These are phyloP conservation scores for Meteorus sp. DNA, from an alignment of 1,140 invertebrate genomes.

Conservation along the genomic window DNA sequence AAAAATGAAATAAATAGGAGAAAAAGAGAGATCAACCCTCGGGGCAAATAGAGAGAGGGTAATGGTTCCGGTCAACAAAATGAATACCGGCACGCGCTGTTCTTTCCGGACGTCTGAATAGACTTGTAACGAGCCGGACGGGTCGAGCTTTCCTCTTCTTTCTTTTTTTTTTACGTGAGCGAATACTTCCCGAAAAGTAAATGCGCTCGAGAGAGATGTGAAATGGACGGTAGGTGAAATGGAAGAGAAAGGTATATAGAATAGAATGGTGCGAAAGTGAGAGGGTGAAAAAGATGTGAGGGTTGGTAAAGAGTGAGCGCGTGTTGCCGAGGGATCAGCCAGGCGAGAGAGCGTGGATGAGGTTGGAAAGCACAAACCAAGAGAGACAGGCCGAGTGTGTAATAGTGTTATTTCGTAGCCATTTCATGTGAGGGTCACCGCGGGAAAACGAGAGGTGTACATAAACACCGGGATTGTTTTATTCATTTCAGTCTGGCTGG, in stretches of 20 bases:
- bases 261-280: conserved; percentile 20
- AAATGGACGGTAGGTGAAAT: conserved; percentile 22
- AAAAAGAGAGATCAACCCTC: conserved; percentile 12
- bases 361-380: conserved; percentile 16
- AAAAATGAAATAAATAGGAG: conserved; percentile 7
- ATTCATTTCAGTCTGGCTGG: conserved; percentile 43
- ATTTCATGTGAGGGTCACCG: conserved; percentile 53
- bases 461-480: conserved; percentile 57
- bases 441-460: conserved; percentile 47
- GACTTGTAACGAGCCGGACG: conserved; percentile 58
- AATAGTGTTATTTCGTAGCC: conserved; percentile 60
- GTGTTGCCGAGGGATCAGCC: conserved; percentile 11
- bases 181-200: too few species aligned
- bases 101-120: conserved; percentile 57
- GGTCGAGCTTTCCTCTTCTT: conserved; percentile 31
- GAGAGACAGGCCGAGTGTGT: conserved; percentile 48
- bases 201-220: conserved; percentile 15
- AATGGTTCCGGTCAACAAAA: conserved; percentile 54
- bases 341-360: conserved; percentile 21
- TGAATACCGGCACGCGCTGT: conserved; percentile 56
- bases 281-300: conserved; percentile 31
- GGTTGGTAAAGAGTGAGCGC: conserved; percentile 16
- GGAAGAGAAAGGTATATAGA: too few species aligned
- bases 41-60: conserved; percentile 24
- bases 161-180: conserved; percentile 23